Percentiles rank a stretch among this genome's conserved stretches.
These are phyloP conservation scores for Sinopyrophorus schimmeli DNA, from an alignment of 2,888 invertebrate genomes.

Conservation along the genomic window DNA sequence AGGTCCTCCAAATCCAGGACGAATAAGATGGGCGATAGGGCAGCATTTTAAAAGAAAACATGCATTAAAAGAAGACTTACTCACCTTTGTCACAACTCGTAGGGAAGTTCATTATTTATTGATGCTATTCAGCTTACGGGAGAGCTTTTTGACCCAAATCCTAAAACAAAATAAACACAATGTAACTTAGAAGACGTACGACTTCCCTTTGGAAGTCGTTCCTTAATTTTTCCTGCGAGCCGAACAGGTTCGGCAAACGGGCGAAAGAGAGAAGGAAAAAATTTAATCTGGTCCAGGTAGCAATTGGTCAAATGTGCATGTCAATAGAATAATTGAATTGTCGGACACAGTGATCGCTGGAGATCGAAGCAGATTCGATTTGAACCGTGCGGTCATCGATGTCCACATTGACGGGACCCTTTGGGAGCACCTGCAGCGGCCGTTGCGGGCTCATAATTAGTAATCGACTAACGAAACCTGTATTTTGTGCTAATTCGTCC, in stretches of 20 bases:
- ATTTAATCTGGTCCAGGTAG: not conserved
- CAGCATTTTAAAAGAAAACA: constrained; percentile 24
- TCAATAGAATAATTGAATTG: constrained; percentile 48
- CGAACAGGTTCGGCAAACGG: not conserved
- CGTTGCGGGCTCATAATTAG: constrained; percentile 37
- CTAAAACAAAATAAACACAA: constrained; percentile 22
- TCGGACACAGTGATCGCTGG: constrained; percentile 46
- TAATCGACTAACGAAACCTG: constrained; percentile 20
- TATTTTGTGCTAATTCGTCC: no score
- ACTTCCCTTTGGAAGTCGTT: not conserved
- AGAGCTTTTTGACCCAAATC: constrained; percentile 24
- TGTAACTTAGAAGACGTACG: no score
- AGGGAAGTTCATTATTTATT: constrained; percentile 27
- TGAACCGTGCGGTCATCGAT: constrained; percentile 50
- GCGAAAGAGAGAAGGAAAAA: not conserved
- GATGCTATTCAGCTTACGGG: constrained; percentile 22
- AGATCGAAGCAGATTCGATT: constrained; percentile 52
- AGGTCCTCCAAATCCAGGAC: no score
- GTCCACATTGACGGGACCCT: constrained; percentile 49
- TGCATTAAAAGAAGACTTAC: constrained; percentile 26
- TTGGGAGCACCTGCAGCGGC: constrained; percentile 40
- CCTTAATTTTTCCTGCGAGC: constrained; percentile 5
- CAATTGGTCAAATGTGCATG: constrained; percentile 42
- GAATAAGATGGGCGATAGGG: no score
- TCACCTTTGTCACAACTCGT: constrained; percentile 26